A percentile compares a stretch with the other conserved stretches of the same genome.
Evolutionary conservation across 2,797 vertebrate genomes (phyloP).

Genomic region (Rhynchonycteris naso): DNA sequence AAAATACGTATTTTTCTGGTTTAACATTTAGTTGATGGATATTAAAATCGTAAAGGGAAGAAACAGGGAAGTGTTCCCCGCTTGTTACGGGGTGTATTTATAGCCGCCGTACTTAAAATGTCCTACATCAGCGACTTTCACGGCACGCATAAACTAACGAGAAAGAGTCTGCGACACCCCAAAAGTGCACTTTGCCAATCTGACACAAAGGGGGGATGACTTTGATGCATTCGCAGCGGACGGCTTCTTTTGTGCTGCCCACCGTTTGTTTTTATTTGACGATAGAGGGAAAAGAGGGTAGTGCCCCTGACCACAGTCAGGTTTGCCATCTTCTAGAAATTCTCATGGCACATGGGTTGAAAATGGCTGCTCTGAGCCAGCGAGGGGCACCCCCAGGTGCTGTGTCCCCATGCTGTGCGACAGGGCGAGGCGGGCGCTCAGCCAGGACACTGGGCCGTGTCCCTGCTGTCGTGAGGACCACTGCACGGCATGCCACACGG

Average conservation of each 20-base stretch:
- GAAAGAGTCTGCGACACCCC: background rate
- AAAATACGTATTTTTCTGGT: conserved; percentile 50
- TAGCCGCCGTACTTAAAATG: conserved; percentile 49
- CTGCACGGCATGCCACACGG: conserved; percentile 80
- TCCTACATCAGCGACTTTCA: background rate
- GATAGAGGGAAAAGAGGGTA: background rate
- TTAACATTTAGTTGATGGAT: conserved; percentile 35
- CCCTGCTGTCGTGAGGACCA: conserved; percentile 59
- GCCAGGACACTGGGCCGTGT: fast-evolving
- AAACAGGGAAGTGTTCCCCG: conserved; percentile 39
- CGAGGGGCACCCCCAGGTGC: conserved; percentile 3
- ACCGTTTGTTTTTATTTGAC: no score
- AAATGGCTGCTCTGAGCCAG: background rate
- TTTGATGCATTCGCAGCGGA: background rate
- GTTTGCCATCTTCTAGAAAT: fast-evolving
- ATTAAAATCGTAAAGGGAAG: conserved; percentile 62
- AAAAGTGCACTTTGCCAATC: background rate
- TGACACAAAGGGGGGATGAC: background rate
- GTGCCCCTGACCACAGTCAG: background rate
- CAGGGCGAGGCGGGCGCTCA: no score
- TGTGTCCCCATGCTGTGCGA: no score
- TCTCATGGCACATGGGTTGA: background rate
- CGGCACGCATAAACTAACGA: fast-evolving
- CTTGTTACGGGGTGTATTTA: conserved; percentile 39
- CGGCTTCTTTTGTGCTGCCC: background rate